Base-by-base conservation (phyloP, 2,113 vertebrate species). In the Aldabrachelys gigantea region DNA sequence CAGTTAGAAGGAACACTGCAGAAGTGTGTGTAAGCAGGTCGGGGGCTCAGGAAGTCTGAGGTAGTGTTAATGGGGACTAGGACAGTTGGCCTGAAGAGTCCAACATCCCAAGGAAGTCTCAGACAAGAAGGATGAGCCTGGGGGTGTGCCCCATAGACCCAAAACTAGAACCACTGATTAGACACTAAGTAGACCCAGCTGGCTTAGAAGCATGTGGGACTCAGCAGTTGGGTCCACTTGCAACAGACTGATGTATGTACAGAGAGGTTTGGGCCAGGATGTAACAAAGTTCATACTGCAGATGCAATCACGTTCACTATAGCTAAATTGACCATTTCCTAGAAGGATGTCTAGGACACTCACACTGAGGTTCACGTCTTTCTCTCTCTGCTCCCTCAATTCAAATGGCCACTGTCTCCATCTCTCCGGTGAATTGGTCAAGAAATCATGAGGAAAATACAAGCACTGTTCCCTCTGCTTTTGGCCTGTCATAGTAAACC, bases 51-150 rank as follows among this genome's bases (percentile, higher is more conserved):
- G 44, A 50, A 16, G 78, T 50, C 47, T 1, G 0, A 29, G 49
- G 41, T 0, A 2, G 31, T n/a, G 92, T 6, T 52, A n/a, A 56
- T 50, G 27, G 50, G 8, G 0, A 2, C 35, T 8, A 57, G 65
- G 16, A 56, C 27, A 1, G 5, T 50, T 80, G 25, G 14, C 12
- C 12, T 25, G 14, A 13, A 31, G 72, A 76, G 76, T 49, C 47
- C 8, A 27, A 16, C 75, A 31, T 49, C 44, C 76, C 25, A 47
- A 50, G 14, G 44, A 27, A 16, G 29, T 14, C 41, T 78, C 41
- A 78, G 75, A 13, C 25, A 47, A 78, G 11, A 47, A 14, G 25
- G 38, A 22, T 44, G 41, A 76, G 38, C 41, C 6, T 76, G 24
- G 41, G 3, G 3, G 4, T 47, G 41, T 13, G 29, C 41, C 21